Evolutionary conservation across 92 coral and sea anemone species (phyloP).

Genomic region (Paramuricea clavata): DNA sequence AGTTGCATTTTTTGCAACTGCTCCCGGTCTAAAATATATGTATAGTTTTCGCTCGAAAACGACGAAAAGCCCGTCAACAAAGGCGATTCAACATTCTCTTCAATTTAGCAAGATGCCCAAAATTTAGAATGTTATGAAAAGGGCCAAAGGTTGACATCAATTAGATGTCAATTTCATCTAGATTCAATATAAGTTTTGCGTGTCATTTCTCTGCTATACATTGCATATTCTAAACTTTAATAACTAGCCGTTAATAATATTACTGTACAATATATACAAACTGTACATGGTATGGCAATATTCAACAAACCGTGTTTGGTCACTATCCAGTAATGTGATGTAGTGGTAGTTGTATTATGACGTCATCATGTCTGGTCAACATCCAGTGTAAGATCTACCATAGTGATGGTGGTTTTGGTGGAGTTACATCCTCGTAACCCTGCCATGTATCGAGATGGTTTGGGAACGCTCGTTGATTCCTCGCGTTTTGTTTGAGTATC

Average conservation of each 20-base stretch:
- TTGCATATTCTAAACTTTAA: not conserved
- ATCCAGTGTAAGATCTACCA: slow-evolving; percentile 92
- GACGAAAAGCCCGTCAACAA: too few relatives aligned
- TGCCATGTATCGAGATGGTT: slow-evolving; percentile 92
- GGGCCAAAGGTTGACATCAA: too few relatives aligned
- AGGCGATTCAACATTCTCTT: too few relatives aligned
- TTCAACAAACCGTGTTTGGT: not conserved
- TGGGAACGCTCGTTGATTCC: slow-evolving; percentile 91
- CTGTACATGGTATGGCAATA: not conserved
- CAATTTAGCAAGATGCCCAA: too few relatives aligned
- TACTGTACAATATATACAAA: slow-evolving; percentile 17
- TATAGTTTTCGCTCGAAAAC: too few relatives aligned
- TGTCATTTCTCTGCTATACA: not conserved
- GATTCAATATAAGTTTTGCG: not conserved
- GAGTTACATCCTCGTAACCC: slow-evolving; percentile 99
- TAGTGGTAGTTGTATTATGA: not conserved
- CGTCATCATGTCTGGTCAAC: slow-evolving; percentile 85
- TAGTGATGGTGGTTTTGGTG: slow-evolving; percentile 95
- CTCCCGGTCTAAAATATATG: too few relatives aligned
- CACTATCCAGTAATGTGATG: not conserved
- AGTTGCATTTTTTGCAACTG: too few relatives aligned
- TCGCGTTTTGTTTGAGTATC: slow-evolving; percentile 95
- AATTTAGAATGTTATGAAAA: too few relatives aligned
- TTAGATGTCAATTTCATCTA: too few relatives aligned
- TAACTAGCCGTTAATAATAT: not conserved